A percentile compares a stretch with the other conserved stretches of the same genome.
Evolutionary conservation across 1,140 invertebrate genomes (phyloP).

Genomic region (Lepidurus arcticus): DNA sequence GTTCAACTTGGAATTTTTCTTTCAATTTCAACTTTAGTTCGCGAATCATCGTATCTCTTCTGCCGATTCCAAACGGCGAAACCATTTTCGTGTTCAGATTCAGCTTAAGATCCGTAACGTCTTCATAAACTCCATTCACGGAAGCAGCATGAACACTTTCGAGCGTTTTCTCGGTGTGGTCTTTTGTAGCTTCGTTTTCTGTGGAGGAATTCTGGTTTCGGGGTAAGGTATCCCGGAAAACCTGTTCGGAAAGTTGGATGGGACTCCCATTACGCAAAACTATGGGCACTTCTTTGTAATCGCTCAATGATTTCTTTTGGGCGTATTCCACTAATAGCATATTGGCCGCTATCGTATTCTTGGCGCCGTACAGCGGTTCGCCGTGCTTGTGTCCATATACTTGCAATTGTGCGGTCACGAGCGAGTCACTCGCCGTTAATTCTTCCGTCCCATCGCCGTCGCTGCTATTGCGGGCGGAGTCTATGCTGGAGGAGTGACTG

Average conservation of each 20-base stretch:
- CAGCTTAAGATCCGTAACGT: neutral
- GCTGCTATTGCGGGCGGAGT: neutral
- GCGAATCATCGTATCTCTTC: constrained; percentile 40
- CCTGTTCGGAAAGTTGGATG: neutral
- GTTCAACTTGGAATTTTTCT: constrained; percentile 36
- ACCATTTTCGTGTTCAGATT: neutral
- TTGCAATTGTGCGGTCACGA: neutral
- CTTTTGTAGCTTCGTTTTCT: neutral
- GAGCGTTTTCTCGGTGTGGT: neutral
- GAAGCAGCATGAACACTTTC: neutral
- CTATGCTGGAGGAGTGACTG: neutral
- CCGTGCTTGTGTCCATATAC: neutral
- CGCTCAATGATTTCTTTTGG: neutral
- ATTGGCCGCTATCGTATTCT: neutral
- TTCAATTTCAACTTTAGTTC: constrained; percentile 41
- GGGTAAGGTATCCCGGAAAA: neutral
- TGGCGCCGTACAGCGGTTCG: neutral
- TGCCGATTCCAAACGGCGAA: constrained; percentile 1
- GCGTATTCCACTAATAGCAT: neutral
- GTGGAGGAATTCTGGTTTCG: neutral
- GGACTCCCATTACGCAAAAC: constrained; percentile 11
- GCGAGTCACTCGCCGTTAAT: neutral
- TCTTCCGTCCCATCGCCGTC: neutral
- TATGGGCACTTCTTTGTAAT: neutral
- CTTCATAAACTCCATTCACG: neutral